Conservation (phyloP, 2,113 vertebrate genomes). For the Myotis yumanensis region DNA sequence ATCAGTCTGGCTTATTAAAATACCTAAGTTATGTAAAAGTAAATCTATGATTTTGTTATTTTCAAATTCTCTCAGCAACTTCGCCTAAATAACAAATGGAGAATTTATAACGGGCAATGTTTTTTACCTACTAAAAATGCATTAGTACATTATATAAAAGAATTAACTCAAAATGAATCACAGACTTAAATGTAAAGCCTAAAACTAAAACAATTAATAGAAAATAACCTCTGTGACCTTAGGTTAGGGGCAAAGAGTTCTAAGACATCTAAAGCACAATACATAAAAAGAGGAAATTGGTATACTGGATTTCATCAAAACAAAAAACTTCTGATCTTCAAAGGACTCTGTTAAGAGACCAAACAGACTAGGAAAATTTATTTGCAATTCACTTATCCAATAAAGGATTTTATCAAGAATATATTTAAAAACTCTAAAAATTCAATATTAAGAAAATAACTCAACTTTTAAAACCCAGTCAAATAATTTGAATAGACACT, state of each 20-base stretch:
- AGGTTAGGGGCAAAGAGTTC: not conserved
- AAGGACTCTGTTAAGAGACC: no score
- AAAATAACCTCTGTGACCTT: not conserved
- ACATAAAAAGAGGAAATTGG: not conserved
- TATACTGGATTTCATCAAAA: no score
- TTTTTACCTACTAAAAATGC: slow-evolving; percentile 19
- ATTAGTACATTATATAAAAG: not conserved
- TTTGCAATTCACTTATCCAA: no score
- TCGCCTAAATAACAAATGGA: not conserved
- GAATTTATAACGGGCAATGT: not conserved
- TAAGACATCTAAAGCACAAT: not conserved
- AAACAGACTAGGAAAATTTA: no score
- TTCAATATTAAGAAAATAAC: not conserved
- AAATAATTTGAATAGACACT: not conserved
- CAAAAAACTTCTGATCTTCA: no score
- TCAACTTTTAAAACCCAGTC: not conserved
- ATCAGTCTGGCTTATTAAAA: not conserved
- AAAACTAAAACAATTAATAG: not conserved
- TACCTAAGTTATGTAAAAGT: not conserved
- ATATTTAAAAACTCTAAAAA: not conserved
- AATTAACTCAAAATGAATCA: slow-evolving; percentile 33
- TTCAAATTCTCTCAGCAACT: not conserved
- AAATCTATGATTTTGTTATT: slow-evolving; percentile 28
- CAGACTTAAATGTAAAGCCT: not conserved
- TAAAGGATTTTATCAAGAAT: not conserved